Evolutionary conservation across 2,797 vertebrate genomes (phyloP).

Genomic region (Artibeus jamaicensis): DNA sequence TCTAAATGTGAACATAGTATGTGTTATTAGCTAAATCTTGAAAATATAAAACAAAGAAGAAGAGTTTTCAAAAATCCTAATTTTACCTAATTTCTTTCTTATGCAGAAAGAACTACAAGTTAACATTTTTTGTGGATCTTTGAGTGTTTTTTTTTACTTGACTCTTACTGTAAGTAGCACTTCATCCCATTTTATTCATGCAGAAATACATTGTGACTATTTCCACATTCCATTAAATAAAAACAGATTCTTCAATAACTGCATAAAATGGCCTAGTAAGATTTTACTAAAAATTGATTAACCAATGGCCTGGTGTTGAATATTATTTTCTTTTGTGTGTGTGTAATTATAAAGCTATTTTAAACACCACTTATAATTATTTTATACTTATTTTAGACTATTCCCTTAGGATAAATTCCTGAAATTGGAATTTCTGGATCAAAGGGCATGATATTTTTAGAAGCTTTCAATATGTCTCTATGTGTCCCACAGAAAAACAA

Average conservation of each 20-base stretch:
- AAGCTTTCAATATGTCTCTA: not conserved
- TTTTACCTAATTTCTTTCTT: too few relatives aligned
- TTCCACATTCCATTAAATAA: not conserved
- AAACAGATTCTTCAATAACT: not conserved
- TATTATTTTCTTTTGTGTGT: not conserved
- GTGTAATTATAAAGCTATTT: not conserved
- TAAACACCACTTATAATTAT: not conserved
- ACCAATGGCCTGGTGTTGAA: not conserved
- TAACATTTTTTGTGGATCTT: not conserved
- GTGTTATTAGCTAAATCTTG: not conserved
- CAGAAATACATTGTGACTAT: not conserved
- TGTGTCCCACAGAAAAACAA: not conserved
- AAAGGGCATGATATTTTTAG: not conserved
- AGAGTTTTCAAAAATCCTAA: not conserved
- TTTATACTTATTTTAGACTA: not conserved
- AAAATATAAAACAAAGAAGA: not conserved
- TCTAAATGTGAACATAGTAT: not conserved
- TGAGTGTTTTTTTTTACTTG: not conserved
- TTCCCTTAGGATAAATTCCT: not conserved
- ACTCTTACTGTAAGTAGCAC: not conserved
- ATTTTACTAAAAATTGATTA: constrained; percentile 17
- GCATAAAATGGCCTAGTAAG: not conserved
- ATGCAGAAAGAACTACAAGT: not conserved
- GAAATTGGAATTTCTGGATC: not conserved
- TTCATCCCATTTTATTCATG: not conserved